These are phyloP conservation scores for Epinotia brunnichana DNA, from an alignment of 2,888 invertebrate species.

Conservation along the genomic window DNA sequence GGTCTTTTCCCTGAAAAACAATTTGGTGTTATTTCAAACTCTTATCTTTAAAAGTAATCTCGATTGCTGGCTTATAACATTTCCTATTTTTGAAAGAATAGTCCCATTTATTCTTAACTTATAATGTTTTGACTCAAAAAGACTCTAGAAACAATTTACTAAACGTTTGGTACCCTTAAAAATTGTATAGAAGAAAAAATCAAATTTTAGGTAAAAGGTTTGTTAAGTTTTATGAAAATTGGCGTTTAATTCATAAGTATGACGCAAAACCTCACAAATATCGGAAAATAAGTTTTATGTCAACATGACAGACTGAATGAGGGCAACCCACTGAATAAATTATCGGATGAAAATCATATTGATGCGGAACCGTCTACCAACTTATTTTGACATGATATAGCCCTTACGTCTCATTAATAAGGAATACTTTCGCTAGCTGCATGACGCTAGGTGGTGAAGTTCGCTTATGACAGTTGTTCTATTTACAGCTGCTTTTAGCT, in stretches of 20 bases:
- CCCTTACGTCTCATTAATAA: not conserved
- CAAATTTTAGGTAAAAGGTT: too few relatives aligned
- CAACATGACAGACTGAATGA: not conserved
- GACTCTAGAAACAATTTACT: too few relatives aligned
- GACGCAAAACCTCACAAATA: not conserved
- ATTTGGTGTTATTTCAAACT: too few relatives aligned
- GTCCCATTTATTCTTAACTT: too few relatives aligned
- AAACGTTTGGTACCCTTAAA: too few relatives aligned
- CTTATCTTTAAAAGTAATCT: too few relatives aligned
- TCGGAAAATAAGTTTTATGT: not conserved
- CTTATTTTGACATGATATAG: not conserved
- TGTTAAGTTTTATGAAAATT: too few relatives aligned
- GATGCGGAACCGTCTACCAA: not conserved
- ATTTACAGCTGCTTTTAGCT: not conserved
- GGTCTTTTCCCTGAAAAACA: too few relatives aligned
- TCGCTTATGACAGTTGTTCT: not conserved
- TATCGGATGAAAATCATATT: slow-evolving; percentile 2
- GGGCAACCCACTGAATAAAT: slow-evolving; percentile 11
- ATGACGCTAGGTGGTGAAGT: not conserved
- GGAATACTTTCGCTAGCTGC: not conserved
- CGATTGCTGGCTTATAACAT: too few relatives aligned
- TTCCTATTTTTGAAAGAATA: too few relatives aligned
- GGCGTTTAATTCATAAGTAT: not conserved
- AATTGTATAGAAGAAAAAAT: too few relatives aligned
- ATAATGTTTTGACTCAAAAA: too few relatives aligned